phyloP scores from a whole-genome alignment of 1,140 invertebrate genomes.

The Zaprionus gabonicus region DNA sequence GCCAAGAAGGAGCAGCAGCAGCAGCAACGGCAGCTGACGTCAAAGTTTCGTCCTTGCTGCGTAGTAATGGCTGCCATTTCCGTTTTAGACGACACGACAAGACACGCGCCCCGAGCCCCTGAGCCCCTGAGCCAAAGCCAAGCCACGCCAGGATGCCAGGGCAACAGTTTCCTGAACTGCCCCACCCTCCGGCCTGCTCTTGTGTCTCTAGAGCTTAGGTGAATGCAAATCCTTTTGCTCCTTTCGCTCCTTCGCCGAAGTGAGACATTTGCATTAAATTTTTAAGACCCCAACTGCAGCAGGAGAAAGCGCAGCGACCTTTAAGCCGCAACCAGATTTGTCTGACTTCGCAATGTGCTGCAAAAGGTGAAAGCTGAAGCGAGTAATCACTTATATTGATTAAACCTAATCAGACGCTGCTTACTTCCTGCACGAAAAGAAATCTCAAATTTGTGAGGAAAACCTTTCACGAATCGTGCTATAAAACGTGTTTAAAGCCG shows the following conservation, averaged over 20 bases:
- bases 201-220: constrained; percentile 51
- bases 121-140: constrained; percentile 2
- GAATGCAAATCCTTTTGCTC: constrained; percentile 59
- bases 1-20: constrained; percentile 32
- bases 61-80: constrained; percentile 61
- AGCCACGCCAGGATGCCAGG: constrained; percentile 4
- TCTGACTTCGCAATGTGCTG: not conserved
- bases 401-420: not conserved
- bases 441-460: not conserved
- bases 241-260: constrained; percentile 26
- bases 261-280: constrained; percentile 56
- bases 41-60: constrained; percentile 56
- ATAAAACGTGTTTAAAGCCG: constrained; percentile 12
- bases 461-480: not conserved
- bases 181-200: not conserved
- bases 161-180: constrained; percentile 7
- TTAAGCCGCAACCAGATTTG: not conserved
- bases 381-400: not conserved
- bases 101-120: constrained; percentile 32
- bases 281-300: constrained; percentile 17
- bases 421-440: not conserved
- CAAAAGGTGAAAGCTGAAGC: not conserved
- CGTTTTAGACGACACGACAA: constrained; percentile 45
- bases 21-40: constrained; percentile 32
- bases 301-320: not conserved